phyloP scores from a whole-genome alignment of 2,888 invertebrate species.

The Drosophila aldrichi region DNA sequence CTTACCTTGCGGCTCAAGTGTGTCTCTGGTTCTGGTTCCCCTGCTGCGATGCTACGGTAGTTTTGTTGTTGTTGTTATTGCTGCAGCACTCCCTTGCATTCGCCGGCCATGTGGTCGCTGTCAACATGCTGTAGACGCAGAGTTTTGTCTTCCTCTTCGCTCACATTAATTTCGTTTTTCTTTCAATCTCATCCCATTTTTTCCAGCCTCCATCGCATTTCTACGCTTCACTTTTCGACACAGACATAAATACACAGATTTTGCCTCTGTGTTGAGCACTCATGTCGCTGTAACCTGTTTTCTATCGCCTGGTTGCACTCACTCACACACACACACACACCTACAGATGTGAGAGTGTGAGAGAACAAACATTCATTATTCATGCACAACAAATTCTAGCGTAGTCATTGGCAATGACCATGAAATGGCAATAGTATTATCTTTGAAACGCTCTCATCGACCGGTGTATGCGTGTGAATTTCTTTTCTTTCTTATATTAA shows the following conservation, averaged over 20 bases:
- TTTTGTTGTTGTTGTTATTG: conserved; percentile 32
- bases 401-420: conserved; percentile 76
- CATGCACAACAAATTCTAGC: conserved; percentile 44
- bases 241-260: conserved; percentile 41
- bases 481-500: conserved; percentile 33
- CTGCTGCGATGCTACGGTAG: conserved; percentile 64
- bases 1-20: conserved; percentile 41
- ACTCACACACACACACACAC: conserved; percentile 22
- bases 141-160: conserved; percentile 30
- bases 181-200: conserved; percentile 62
- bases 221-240: conserved; percentile 49
- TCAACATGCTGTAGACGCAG: conserved; percentile 31
- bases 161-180: conserved; percentile 61
- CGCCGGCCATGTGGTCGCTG: conserved; percentile 58
- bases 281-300: conserved; percentile 69
- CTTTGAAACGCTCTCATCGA: conserved; percentile 46
- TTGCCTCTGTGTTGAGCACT: conserved; percentile 30
- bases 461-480: conserved; percentile 60
- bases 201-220: conserved; percentile 39
- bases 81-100: conserved; percentile 39
- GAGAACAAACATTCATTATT: conserved; percentile 32
- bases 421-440: conserved; percentile 65
- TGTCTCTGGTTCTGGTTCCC: conserved; percentile 49
- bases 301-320: conserved; percentile 57
- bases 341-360: conserved; percentile 17